Conservation (phyloP, 2,888 invertebrate species). For the Molorchus minor region DNA sequence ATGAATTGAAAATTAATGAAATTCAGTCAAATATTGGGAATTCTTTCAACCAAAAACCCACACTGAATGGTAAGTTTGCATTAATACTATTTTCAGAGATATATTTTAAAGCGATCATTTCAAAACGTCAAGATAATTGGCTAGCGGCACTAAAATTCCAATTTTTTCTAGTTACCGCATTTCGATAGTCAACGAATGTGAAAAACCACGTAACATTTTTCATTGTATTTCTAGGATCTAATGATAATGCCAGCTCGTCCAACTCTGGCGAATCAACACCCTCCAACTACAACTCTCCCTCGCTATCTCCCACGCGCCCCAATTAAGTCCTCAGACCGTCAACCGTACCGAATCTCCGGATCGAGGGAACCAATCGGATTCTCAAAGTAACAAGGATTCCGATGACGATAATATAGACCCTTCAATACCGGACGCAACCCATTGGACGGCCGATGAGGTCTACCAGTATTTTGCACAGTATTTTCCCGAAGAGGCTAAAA, state of each 20-base stretch:
- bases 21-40: constrained; percentile 58
- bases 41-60: constrained; percentile 40
- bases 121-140: too few relatives aligned
- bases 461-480: constrained; percentile 80
- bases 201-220: too few relatives aligned
- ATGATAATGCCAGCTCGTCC: constrained; percentile 31
- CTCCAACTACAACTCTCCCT: constrained; percentile 39
- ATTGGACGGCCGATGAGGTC: constrained; percentile 87
- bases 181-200: too few relatives aligned
- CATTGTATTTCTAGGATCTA: constrained; percentile 29
- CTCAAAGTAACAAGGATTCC: constrained; percentile 50
- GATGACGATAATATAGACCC: constrained; percentile 68
- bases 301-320: constrained; percentile 54
- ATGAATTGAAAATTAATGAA: constrained; percentile 58
- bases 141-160: too few relatives aligned
- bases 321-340: constrained; percentile 57
- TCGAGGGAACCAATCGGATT: constrained; percentile 45
- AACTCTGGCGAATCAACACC: constrained; percentile 35
- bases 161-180: too few relatives aligned
- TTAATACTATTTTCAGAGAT: not conserved
- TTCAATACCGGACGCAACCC: constrained; percentile 78
- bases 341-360: constrained; percentile 25
- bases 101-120: too few relatives aligned
- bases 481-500: constrained; percentile 82
- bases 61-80: constrained; percentile 34